Evolutionary conservation across 2,888 invertebrate species (phyloP), one percentile per base, ranked within the genome.

Genomic region (Polia nebulosa): DNA sequence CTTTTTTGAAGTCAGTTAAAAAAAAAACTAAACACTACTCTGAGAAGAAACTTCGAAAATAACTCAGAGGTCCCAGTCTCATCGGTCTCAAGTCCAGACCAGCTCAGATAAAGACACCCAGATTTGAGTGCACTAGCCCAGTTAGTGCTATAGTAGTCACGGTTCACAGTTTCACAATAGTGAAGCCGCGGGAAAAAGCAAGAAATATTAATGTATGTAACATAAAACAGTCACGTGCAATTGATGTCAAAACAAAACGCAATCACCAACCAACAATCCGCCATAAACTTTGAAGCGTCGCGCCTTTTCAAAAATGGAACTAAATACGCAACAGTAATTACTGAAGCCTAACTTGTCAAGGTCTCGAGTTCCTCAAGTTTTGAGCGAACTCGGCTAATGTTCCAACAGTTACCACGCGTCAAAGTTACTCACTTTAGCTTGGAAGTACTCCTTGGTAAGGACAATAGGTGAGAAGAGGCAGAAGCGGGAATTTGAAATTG

Each of bases 391-490:
- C 60, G 70, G 71, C 81, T 86, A 87, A 86, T 87, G 84, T 84
- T 85, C 76, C 73, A 72, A 79, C 78, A 81, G 84, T 85, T 85
- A 84, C 78, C 80, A 84, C 78, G 85, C 80, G 86, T 85, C 85
- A 78, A 84, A 84, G 73, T 82, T 83, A 76, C 58, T 65, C 59
- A 78, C 76, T 77, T 76, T 68, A 60, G 71, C 58, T 60, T 58
- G 49, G 62, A 70, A 77, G 70, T 72, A 71, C 63, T 55, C 56
- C 17, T 69, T 25, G 13, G 5, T 15, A 69, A 41, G 47, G 34
- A 47, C 47, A 32, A 49, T 36, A 0, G 41, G 7, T 5, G 0
- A 4, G 25, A 9, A 20, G 25, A 49, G 2, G 73, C 64, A 55
- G 17, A 11, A 78, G 78, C 72, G 76, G 34, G 11, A 9, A 27